Base-by-base conservation (phyloP, 1,140 invertebrate species). In the Mesaphorura yosii region DNA sequence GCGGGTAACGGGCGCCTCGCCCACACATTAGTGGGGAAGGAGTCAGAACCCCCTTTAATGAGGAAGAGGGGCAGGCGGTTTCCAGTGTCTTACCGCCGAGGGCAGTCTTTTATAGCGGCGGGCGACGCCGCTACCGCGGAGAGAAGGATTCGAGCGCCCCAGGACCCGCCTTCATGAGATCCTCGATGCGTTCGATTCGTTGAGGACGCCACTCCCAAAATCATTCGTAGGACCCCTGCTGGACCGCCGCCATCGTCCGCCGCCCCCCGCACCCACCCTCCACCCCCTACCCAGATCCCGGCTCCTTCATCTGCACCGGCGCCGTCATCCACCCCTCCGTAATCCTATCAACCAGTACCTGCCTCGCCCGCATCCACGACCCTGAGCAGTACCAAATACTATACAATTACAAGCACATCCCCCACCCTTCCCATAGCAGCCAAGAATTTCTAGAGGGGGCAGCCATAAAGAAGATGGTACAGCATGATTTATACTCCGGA, bases 231-330 rank as follows among this genome's bases (percentile, higher is more conserved):
- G 19, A 41, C 7, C 45, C 53, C 12, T 62, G 60, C 44, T 62
- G 57, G 53, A 59, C 57, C 14, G 61, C 48, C 10, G 61, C 57
- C 3, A 44, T 63, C 25, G 55, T 57, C 6, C 39, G 60, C 7
- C 40, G 60, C 3, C 48, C 49, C 7, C 57, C 60, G 17, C 27
- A 40, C 1, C 28, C 55, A 12, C 15, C 54, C 15, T 40, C 41
- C 26, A 41, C 39, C 3, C 22, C 28, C 12, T 20, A 7, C 29
- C n/a, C n/a, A n/a, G 60, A 62, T 46, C 57, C 57, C 4, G 60
- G 60, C 10, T 48, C 54, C 2, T 62, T 59, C 44, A 39, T 62
- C 28, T 62, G 60, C 29, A 44, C 60, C 2, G 60, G 54, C 6
- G 57, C 57, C 19, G 26, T 62, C 31, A 59, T 62, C 12, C 12